phyloP scores from a whole-genome alignment of 2,797 vertebrate genomes.

The Cryptoblepharus egeriae region DNA sequence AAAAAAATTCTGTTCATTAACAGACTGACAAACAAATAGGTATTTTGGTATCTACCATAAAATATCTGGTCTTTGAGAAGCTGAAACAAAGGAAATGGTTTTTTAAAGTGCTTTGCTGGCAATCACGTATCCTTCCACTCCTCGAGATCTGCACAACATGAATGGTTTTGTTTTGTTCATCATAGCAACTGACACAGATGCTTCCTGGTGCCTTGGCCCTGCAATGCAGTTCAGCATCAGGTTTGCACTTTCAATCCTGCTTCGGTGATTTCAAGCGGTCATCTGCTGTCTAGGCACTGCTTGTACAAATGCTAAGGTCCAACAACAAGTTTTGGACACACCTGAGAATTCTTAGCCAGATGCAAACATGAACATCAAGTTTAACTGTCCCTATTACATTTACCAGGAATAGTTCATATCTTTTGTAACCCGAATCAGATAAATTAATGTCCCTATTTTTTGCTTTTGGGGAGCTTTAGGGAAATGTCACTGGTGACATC shows the following conservation, averaged over 20 bases:
- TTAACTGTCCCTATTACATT: neutral
- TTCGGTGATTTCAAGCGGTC: neutral
- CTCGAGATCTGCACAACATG: neutral
- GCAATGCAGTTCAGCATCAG: neutral
- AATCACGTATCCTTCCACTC: rapidly evolving
- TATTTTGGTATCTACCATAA: neutral
- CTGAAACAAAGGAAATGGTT: rapidly evolving
- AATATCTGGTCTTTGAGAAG: neutral
- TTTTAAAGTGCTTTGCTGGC: rapidly evolving
- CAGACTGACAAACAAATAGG: rapidly evolving
- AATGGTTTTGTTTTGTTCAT: neutral
- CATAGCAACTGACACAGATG: neutral
- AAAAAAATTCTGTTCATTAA: neutral
- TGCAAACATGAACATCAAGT: neutral
- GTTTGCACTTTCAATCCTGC: neutral
- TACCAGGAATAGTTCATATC: neutral
- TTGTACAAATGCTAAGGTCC: neutral
- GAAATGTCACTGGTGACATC: no score
- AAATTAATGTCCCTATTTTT: neutral
- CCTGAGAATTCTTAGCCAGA: neutral
- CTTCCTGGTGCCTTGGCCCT: neutral
- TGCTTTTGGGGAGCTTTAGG: neutral
- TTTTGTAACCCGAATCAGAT: neutral
- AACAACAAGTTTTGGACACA: neutral
- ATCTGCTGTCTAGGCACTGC: neutral